Conservation (phyloP, 2,888 invertebrate species). For the Hydraecia micacea region DNA sequence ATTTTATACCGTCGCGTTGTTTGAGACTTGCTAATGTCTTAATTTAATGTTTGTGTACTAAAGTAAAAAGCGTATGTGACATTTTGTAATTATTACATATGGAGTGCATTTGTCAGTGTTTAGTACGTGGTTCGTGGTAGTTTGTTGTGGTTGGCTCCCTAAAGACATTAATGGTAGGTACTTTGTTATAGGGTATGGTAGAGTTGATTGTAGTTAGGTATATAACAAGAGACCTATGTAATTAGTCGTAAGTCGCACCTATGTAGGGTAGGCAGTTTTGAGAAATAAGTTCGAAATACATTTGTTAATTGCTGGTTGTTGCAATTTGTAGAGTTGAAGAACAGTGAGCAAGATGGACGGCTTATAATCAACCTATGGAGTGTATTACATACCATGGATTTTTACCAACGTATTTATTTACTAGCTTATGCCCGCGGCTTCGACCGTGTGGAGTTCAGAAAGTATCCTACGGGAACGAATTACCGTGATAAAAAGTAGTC, state of each 20-base stretch:
- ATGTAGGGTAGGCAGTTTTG: neutral
- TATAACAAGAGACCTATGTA: neutral
- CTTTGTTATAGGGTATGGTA: conserved; percentile 5
- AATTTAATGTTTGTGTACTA: conserved; percentile 33
- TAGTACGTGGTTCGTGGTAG: conserved; percentile 5
- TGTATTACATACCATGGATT: neutral
- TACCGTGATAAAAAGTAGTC: no score
- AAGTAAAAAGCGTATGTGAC: conserved; percentile 39
- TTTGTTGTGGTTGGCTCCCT: conserved; percentile 39
- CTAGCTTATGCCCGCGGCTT: no score
- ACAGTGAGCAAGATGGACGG: neutral
- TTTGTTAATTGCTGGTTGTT: neutral
- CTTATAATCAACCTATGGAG: neutral
- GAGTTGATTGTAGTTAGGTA: neutral
- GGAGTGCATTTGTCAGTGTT: conserved; percentile 35
- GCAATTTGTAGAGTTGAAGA: neutral
- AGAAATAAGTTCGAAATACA: conserved; percentile 3
- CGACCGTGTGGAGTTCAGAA: no score
- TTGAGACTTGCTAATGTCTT: conserved; percentile 54
- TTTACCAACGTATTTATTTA: conserved; percentile 1
- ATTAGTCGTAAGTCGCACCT: neutral
- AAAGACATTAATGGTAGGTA: conserved; percentile 17
- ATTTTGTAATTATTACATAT: conserved; percentile 45
- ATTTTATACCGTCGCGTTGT: conserved; percentile 28
- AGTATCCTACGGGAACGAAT: no score